Evolutionary conservation across 2,888 invertebrate genomes (phyloP).

Genomic region (Frankliniella intonsa): DNA sequence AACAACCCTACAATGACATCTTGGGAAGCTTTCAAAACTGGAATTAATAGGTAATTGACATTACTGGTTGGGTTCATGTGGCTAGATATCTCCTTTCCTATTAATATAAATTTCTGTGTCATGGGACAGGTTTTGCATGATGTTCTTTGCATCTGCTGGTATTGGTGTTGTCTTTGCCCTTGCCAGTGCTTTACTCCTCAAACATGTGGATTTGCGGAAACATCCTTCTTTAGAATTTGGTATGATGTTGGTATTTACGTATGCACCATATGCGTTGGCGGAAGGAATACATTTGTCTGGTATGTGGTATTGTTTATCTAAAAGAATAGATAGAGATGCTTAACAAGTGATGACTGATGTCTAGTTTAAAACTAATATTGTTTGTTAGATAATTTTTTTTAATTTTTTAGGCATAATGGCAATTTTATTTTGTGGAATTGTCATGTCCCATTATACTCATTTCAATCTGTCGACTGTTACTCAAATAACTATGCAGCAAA

Average conservation of each 20-base stretch:
- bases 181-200: slow-evolving; percentile 84
- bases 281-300: slow-evolving; percentile 94
- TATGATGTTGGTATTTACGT: slow-evolving; percentile 97
- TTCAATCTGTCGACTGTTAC: slow-evolving; percentile 96
- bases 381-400: slow-evolving; percentile 16
- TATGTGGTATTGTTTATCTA: slow-evolving; percentile 43
- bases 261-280: slow-evolving; percentile 95
- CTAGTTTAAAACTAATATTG: slow-evolving; percentile 27
- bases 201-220: slow-evolving; percentile 92
- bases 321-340: not conserved
- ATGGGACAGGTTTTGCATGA: slow-evolving; percentile 58
- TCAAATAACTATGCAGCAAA: slow-evolving; percentile 99
- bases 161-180: slow-evolving; percentile 94
- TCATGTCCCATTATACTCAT: slow-evolving; percentile 99
- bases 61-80: not conserved
- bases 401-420: slow-evolving; percentile 85
- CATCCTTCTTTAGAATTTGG: slow-evolving; percentile 98
- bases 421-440: slow-evolving; percentile 96
- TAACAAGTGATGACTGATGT: not conserved
- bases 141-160: slow-evolving; percentile 98
- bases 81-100: not conserved
- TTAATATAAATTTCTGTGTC: not conserved
- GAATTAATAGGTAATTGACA: slow-evolving; percentile 59
- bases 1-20: slow-evolving; percentile 64
- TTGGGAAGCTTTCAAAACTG: slow-evolving; percentile 79